Evolutionary conservation across 2,888 invertebrate genomes (phyloP), one percentile per base, ranked within the genome.

Genomic region (Lomographa bimaculata): DNA sequence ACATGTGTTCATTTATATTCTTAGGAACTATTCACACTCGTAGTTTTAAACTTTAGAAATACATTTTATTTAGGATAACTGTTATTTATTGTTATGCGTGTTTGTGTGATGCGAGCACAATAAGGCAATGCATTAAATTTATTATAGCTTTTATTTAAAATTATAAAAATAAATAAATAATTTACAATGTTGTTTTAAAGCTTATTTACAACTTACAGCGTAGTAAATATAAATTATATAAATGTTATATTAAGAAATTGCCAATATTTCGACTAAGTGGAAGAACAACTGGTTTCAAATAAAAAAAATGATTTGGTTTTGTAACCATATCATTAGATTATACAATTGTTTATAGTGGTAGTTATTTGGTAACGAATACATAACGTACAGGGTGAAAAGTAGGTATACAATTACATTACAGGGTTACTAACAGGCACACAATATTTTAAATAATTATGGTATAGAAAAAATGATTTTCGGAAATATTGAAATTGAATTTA

Each of bases 91-190:
- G n/a, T n/a, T n/a, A n/a, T n/a, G n/a, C n/a, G n/a, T n/a, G n/a
- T n/a, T n/a, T n/a, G n/a, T n/a, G n/a, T n/a, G n/a, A n/a, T n/a
- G n/a, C n/a, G n/a, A n/a, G n/a, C n/a, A n/a, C n/a, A n/a, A n/a
- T n/a, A n/a, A n/a, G n/a, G n/a, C n/a, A n/a, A n/a, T n/a, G n/a
- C n/a, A n/a, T n/a, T n/a, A n/a, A n/a, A n/a, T n/a, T n/a, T n/a
- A n/a, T n/a, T n/a, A n/a, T 6, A 42, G 38, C 7, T 37, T 59
- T 68, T 57, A 50, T 50, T 71, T 77, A 70, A 67, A 41, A 64
- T 66, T 71, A 60, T 65, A 65, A 73, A 66, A 83, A 83, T 83
- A 85, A 86, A 84, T 86, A 79, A 86, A 82, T 86, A 87, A 87
- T 84, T 83, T 84, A 86, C 78, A 81, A 68, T 66, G 54, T 63